These are phyloP conservation scores for Ctenopoma multispine DNA, from an alignment of 2,797 vertebrate species.

Conservation along the genomic window DNA sequence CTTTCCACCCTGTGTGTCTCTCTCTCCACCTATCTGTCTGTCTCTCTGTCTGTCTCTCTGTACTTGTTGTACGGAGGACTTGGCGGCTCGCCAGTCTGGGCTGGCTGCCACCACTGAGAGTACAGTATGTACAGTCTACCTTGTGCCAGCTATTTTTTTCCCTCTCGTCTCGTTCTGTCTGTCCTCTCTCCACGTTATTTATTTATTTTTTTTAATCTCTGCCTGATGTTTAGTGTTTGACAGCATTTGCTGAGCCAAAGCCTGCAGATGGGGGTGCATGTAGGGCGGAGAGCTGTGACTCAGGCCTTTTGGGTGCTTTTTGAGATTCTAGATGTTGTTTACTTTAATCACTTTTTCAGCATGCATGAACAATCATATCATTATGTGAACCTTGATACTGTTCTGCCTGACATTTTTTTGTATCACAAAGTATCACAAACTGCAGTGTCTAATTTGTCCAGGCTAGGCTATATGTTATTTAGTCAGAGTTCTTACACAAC, in stretches of 20 bases:
- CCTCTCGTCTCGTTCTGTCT: constrained; percentile 62
- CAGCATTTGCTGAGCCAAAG: constrained; percentile 59
- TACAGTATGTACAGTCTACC: constrained; percentile 99
- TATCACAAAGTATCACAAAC: not conserved
- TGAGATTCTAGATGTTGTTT: constrained; percentile 34
- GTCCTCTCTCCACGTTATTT: constrained; percentile 51
- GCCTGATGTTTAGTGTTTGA: constrained; percentile 83
- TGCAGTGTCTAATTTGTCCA: not conserved
- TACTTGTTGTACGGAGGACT: constrained; percentile 88
- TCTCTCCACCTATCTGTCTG: constrained; percentile 26
- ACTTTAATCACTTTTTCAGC: not conserved
- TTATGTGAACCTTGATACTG: not conserved
- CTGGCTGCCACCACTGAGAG: constrained; percentile 90
- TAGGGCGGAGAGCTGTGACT: constrained; percentile 47
- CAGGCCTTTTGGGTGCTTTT: constrained; percentile 41
- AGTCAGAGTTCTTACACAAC: not conserved
- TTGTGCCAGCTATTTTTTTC: constrained; percentile 89
- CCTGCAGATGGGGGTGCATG: constrained; percentile 50
- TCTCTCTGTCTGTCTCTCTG: constrained; percentile 55
- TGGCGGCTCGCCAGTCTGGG: constrained; percentile 91
- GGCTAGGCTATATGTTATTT: not conserved
- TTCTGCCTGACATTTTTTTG: not conserved
- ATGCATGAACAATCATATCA: not conserved
- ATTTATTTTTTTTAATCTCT: constrained; percentile 63
- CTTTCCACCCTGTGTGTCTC: constrained; percentile 44